Base-by-base conservation (phyloP, 2,113 vertebrate species). In the Corapipo altera region DNA sequence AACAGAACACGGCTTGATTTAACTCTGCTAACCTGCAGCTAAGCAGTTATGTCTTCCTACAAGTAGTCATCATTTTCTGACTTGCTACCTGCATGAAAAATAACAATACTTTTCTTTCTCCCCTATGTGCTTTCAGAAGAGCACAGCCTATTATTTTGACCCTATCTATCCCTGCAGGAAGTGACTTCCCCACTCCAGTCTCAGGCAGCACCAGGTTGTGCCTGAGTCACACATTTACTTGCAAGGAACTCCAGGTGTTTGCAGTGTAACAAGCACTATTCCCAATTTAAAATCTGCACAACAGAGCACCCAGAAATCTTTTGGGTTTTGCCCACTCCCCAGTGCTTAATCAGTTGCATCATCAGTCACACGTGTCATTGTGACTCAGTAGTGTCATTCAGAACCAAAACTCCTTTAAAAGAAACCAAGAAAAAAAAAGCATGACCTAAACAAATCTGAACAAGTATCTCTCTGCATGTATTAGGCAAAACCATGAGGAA, bases 301-400 rank as follows among this genome's bases (percentile, higher is more conserved):
- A 89, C 43, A 92, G 62, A 71, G 80, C 71, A 97, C 80, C 39
- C 30, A 73, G 94, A 85, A 83, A 65, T 97, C 59, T 82, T 93
- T 75, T 93, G 65, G 9, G n/a, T 94, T 97, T 97, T 92, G 48
- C 77, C 57, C 71, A 88, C 35, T 81, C 48, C 70, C 78, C 85
- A 95, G 15, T 84, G 67, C 30, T 95, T 98, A 81, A 96, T 95
- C 95, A 95, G 51, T 18, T 95, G 62, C 41, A 46, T 88, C 93
- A 91, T 95, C 90, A 85, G 77, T 46, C 86, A 73, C 71, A 94
- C 67, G 85, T 43, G 3, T 86, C 73, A 66, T 75, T 93, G 72
- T 87, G 71, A 91, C 93, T 92, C 94, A 51, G 55, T 82, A 72
- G 37, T 5, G 6, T 80, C 2, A 10, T 83, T 76, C 41, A 82